phyloP scores from a whole-genome alignment of 2,888 invertebrate species.

The Ennomos quercinarius region DNA sequence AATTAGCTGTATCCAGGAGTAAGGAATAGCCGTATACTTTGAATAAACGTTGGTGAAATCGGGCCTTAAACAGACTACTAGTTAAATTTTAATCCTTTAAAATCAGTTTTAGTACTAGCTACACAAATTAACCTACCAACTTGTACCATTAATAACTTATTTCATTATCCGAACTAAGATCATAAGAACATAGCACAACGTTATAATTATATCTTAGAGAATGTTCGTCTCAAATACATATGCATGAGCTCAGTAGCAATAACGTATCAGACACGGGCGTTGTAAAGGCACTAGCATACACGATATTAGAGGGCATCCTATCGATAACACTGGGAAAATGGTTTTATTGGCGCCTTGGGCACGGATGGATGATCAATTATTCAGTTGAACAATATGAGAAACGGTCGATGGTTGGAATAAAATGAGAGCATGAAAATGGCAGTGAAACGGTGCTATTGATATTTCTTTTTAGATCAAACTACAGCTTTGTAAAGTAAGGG shows the following conservation, averaged over 20 bases:
- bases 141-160: no score
- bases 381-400: constrained; percentile 19
- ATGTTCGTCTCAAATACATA: constrained; percentile 3
- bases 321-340: constrained; percentile 17
- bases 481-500: no score
- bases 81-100: no score
- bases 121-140: no score
- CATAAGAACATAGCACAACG: no score
- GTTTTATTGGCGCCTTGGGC: constrained; percentile 24
- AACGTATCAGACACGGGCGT: constrained; percentile 17
- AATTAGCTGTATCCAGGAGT: no score
- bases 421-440: constrained; percentile 4
- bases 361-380: constrained; percentile 21
- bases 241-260: constrained; percentile 11
- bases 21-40: no score
- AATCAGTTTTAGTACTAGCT: no score
- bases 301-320: constrained; percentile 19
- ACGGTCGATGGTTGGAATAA: background rate
- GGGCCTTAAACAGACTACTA: no score
- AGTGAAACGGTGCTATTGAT: background rate
- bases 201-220: background rate
- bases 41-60: no score
- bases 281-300: constrained; percentile 16
- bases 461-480: no score
- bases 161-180: constrained; percentile 4